Evolutionary conservation across 53 echinoderm and acorn worm species (phyloP), one percentile per base, ranked within the genome.

Genomic region (Arbacia lixula): DNA sequence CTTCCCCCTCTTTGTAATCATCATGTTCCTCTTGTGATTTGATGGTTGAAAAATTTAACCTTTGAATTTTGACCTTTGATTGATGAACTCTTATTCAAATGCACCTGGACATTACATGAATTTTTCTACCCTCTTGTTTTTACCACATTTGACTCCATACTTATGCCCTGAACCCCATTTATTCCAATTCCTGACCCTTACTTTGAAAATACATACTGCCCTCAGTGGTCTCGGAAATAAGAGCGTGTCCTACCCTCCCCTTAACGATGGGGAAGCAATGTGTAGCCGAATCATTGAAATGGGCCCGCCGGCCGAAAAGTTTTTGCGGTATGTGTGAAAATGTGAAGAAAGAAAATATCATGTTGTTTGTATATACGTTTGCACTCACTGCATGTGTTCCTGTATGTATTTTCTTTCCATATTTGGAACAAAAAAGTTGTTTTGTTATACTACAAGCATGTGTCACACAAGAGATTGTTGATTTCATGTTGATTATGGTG

Each of bases 151-250:
- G 26, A 4, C 30, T 28, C 26, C 19, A 21, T 60, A 30, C 60
- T 60, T 60, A 30, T 11, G 30, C 60, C 26, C 12, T 60, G 26
- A 3, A 28, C 60, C 31, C 31, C 10, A 2, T 5, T 68, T 22
- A 68, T 32, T 37, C 22, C 22, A 5, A 37, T 68, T 68, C 35
- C 1, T 20, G 11, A 12, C 49, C 27, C 25, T 25, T 28, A 19
- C n/a, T 35, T 84, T 40, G 60, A n/a, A n/a, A n/a, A n/a, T n/a
- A n/a, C n/a, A n/a, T n/a, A n/a, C n/a, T n/a, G n/a, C n/a, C 53
- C 67, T 58, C 93, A 98, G 98, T 77, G 98, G 98, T 66, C 88
- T 98, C 36, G 98, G 98, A 21, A 98, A 98, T 86, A 98, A 98
- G 76, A 85, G 85, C 22, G 86, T 94, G 72, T 90, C 87, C 75